Percentiles rank a stretch among this genome's conserved stretches.
Evolutionary conservation across 2,113 vertebrate genomes (phyloP).

Genomic region (Lepidiolamprologus cunningtoni): DNA sequence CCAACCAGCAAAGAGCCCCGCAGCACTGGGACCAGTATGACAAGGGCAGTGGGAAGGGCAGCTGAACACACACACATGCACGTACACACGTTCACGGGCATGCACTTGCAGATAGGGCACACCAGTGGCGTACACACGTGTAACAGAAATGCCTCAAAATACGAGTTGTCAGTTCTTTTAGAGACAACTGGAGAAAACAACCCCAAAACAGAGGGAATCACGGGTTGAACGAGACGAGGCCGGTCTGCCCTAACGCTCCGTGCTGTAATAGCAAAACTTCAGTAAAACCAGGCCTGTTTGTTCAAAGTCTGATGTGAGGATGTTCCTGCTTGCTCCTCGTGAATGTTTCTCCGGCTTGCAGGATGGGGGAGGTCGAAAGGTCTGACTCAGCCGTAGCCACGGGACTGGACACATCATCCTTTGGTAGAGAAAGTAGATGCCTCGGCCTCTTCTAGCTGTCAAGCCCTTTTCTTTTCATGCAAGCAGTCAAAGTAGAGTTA

Average conservation of each 20-base stretch:
- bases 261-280: neutral
- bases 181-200: neutral
- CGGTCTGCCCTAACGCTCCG: neutral
- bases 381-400: conserved; percentile 21
- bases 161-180: neutral
- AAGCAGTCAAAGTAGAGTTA: neutral
- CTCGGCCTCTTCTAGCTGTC: neutral
- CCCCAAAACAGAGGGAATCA: neutral
- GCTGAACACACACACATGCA: neutral
- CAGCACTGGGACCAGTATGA: conserved; percentile 66
- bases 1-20: conserved; percentile 53
- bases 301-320: neutral
- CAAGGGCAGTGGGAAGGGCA: conserved; percentile 65
- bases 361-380: neutral
- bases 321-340: neutral
- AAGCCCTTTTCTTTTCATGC: neutral
- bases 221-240: neutral
- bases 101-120: neutral
- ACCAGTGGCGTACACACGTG: neutral
- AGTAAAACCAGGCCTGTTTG: neutral
- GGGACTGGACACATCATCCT: neutral
- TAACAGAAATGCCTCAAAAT: conserved; percentile 18
- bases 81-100: neutral
- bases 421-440: neutral
- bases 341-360: neutral